Evolutionary conservation across 2,888 invertebrate species (phyloP).

Genomic region (Malacosoma neustria): DNA sequence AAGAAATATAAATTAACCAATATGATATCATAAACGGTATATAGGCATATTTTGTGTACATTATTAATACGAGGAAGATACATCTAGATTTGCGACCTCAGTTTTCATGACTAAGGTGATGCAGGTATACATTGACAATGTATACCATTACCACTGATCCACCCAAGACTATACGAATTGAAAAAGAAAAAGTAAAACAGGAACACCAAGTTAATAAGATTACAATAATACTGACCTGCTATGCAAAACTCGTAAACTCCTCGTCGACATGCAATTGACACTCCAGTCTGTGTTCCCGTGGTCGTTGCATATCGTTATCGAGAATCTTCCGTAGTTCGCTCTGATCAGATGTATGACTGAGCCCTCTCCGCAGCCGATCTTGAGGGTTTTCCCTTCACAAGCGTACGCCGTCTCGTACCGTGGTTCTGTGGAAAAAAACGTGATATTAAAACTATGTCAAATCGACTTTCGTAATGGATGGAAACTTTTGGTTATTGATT

Average conservation of each 20-base stretch:
- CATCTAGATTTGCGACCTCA: no score
- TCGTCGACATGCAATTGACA: slow-evolving; percentile 95
- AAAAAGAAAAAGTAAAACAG: no score
- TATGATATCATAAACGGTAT: no score
- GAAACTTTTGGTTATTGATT: neutral
- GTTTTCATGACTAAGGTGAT: no score
- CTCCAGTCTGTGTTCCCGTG: slow-evolving; percentile 98
- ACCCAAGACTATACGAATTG: no score
- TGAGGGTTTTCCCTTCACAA: slow-evolving; percentile 93
- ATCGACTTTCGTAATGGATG: neutral
- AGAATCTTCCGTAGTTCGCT: slow-evolving; percentile 96
- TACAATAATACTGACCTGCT: slow-evolving; percentile 81
- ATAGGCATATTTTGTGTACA: no score
- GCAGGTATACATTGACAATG: no score
- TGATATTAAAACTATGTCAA: neutral
- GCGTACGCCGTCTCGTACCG: slow-evolving; percentile 95
- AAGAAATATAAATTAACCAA: no score
- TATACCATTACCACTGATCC: no score
- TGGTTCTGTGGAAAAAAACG: slow-evolving; percentile 71
- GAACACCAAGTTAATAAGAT: no score
- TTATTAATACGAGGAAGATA: no score
- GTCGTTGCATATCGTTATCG: slow-evolving; percentile 96
- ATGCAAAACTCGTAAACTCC: slow-evolving; percentile 90
- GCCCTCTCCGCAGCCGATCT: slow-evolving; percentile 91
- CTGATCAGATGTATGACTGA: slow-evolving; percentile 92